Evolutionary conservation across 1,140 invertebrate genomes (phyloP).

Genomic region (Zaprionus camerounensis): DNA sequence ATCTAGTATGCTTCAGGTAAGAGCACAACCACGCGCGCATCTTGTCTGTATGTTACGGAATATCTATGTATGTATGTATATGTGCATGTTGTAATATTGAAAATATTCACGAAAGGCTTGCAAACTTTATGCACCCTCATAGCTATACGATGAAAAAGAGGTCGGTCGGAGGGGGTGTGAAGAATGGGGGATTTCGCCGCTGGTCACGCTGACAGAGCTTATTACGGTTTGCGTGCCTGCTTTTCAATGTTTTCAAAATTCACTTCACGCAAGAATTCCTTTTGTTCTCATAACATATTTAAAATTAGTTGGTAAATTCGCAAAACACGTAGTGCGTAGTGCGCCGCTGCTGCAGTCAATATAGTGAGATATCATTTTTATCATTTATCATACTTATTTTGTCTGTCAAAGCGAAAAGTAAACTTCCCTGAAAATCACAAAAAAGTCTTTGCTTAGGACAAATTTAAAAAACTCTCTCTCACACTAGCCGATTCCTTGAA

Average conservation of each 20-base stretch:
- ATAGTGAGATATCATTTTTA: constrained; percentile 5
- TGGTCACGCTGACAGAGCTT: constrained; percentile 65
- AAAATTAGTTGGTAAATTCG: constrained; percentile 51
- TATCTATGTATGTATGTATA: constrained; percentile 3
- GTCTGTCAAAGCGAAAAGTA: background rate
- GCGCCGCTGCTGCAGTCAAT: background rate
- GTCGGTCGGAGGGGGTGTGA: too few species aligned
- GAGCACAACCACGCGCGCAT: constrained; percentile 31
- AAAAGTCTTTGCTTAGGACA: background rate
- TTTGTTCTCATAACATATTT: constrained; percentile 63
- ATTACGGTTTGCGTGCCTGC: constrained; percentile 49
- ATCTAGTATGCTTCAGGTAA: constrained; percentile 37
- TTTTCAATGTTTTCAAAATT: constrained; percentile 56
- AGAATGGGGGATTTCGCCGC: constrained; percentile 26
- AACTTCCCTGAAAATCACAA: background rate
- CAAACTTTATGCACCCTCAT: constrained; percentile 53
- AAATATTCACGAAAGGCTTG: constrained; percentile 58
- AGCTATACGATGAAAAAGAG: background rate
- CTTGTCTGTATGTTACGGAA: constrained; percentile 5
- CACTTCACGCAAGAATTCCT: constrained; percentile 60
- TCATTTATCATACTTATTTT: constrained; percentile 12
- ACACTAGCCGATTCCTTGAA: constrained; percentile 11
- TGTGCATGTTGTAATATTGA: constrained; percentile 52
- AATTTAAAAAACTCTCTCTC: constrained; percentile 16
- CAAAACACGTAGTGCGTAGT: constrained; percentile 4